These are phyloP conservation scores for Phyllotreta striolata DNA, from an alignment of 2,888 invertebrate genomes.

Conservation along the genomic window DNA sequence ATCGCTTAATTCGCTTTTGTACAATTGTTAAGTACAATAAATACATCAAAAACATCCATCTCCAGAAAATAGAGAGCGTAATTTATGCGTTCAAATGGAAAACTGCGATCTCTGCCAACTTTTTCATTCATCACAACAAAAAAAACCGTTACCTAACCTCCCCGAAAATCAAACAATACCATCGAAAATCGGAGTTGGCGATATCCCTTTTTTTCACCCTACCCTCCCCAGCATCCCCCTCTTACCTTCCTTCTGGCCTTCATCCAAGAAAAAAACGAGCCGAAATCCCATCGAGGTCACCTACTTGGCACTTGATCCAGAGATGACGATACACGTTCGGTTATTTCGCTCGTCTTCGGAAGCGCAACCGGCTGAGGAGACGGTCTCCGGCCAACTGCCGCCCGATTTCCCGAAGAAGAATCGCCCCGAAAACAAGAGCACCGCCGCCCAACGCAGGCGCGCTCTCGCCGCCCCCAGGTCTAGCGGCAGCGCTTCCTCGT, in stretches of 20 bases:
- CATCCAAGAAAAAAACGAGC: conserved; percentile 34
- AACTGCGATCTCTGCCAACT: not conserved
- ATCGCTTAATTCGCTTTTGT: too few relatives aligned
- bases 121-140: conserved; percentile 22
- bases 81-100: too few relatives aligned
- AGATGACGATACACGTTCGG: conserved; percentile 17
- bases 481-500: conserved; percentile 18
- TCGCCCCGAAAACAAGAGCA: conserved; percentile 16
- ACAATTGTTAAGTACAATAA: too few relatives aligned
- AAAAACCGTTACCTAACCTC: conserved; percentile 11
- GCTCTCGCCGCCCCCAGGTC: conserved; percentile 37
- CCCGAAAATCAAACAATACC: conserved; percentile 14
- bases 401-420: conserved; percentile 2
- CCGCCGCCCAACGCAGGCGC: conserved; percentile 37
- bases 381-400: conserved; percentile 26
- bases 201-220: conserved; percentile 16
- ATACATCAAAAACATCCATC: too few relatives aligned
- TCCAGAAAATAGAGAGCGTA: too few relatives aligned
- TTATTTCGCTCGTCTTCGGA: conserved; percentile 6
- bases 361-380: conserved; percentile 8
- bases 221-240: conserved; percentile 12
- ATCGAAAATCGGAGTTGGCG: conserved; percentile 16
- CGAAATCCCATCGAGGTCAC: conserved; percentile 41
- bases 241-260: conserved; percentile 38
- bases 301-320: conserved; percentile 36